phyloP scores from a whole-genome alignment of 2,888 invertebrate species.

The Serrognathus titanus region DNA sequence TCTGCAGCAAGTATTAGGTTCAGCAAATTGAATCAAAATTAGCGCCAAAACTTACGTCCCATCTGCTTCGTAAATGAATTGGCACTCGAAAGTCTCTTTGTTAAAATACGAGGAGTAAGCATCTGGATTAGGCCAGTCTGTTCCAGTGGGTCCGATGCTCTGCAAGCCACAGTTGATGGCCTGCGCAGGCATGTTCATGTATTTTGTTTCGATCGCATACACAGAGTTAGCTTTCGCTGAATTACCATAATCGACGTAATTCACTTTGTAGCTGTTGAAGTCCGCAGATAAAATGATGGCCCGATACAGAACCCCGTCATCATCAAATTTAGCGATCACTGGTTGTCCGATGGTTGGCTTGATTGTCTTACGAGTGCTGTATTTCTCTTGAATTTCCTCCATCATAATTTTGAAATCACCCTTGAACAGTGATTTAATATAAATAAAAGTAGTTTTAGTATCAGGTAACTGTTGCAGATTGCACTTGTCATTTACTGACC shows the following conservation, averaged over 20 bases:
- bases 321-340: conserved; percentile 67
- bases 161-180: conserved; percentile 66
- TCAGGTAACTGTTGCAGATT: background rate
- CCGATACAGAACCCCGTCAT: conserved; percentile 69
- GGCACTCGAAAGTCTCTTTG: conserved; percentile 57
- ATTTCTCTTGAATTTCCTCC: conserved; percentile 66
- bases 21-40: background rate
- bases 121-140: conserved; percentile 57
- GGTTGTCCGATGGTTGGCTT: conserved; percentile 57
- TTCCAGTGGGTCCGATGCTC: conserved; percentile 58
- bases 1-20: conserved; percentile 23
- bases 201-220: conserved; percentile 65
- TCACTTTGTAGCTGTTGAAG: conserved; percentile 54
- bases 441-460: too few species aligned
- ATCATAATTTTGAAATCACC: conserved; percentile 65
- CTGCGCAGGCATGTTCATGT: conserved; percentile 66
- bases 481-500: conserved; percentile 24
- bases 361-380: conserved; percentile 52
- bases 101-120: conserved; percentile 61
- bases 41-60: conserved; percentile 48
- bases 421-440: conserved; percentile 23
- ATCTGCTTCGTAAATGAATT: conserved; percentile 51
- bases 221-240: conserved; percentile 64
- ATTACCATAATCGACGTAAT: conserved; percentile 77
- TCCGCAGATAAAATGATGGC: conserved; percentile 56